Evolutionary conservation across 2,888 invertebrate species (phyloP).

Genomic region (Erebia palarica): DNA sequence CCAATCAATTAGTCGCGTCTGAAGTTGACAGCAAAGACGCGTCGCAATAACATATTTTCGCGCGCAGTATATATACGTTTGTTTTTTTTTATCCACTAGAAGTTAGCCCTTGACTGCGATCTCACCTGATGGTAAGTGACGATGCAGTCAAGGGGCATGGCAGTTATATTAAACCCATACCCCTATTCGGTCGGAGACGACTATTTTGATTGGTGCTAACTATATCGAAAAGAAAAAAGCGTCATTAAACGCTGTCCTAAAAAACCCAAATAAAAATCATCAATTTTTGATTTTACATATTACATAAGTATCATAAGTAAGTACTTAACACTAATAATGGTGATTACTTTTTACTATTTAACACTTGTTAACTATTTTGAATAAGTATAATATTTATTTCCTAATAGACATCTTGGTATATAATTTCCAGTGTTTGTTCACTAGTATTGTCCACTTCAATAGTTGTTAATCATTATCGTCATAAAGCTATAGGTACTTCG

Average conservation of each 20-base stretch:
- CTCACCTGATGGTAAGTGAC: too few species aligned
- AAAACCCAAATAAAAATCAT: slow-evolving; percentile 1
- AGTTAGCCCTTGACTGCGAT: too few species aligned
- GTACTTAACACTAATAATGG: neutral
- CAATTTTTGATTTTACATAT: neutral
- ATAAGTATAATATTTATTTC: neutral
- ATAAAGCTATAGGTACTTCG: too few species aligned
- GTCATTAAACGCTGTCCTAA: neutral
- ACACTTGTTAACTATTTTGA: neutral
- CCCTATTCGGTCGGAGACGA: too few species aligned
- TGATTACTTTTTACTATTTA: neutral
- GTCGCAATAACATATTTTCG: too few species aligned
- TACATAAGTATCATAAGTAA: neutral
- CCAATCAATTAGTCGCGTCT: too few species aligned
- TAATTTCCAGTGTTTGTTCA: neutral
- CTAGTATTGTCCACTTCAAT: neutral
- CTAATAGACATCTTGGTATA: neutral
- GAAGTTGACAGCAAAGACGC: too few species aligned
- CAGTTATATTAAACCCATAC: too few species aligned
- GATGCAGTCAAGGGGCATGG: too few species aligned
- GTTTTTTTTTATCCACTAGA: too few species aligned
- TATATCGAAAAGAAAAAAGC: neutral
- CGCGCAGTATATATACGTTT: too few species aligned
- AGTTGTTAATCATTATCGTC: too few species aligned
- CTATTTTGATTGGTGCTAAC: neutral